Base-by-base conservation (phyloP, 2,888 invertebrate genomes). In the Temnothorax unifasciatus region DNA sequence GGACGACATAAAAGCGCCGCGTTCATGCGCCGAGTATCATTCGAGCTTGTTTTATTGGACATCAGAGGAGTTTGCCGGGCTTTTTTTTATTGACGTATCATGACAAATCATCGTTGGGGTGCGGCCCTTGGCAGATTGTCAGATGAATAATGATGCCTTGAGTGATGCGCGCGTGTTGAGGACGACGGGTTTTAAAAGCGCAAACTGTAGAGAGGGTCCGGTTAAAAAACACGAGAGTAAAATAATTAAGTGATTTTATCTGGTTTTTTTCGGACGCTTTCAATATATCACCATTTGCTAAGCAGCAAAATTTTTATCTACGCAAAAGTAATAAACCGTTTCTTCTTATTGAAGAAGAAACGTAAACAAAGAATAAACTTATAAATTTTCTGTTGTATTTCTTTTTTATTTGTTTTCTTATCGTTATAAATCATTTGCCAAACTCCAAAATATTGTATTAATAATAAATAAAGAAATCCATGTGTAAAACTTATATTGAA, bases 41-140 rank as follows among this genome's bases (percentile, higher is more conserved):
- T 68, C 9, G 38, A 52, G 13, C 21, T 54, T 52, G 47, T 38
- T 77, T 57, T 73, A 71, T 71, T 21, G 54, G 11, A 44, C 0
- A 25, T 25, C 25, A 52, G 69, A 9, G n/a, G 25, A 25, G 21
- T 41, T 34, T 4, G 74, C 6, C 47, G 63, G 44, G 11, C 1
- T 59, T 66, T 66, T 25, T 69, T 52, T 69, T 68, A 77, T 77
- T 41, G 69, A 77, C 52, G n/a, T 25, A 77, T 69, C 77, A 52
- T 54, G 77, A 77, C 69, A 77, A 71, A 77, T 77, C 69, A 66
- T 76, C 54, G 77, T 57, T 29, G 9, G 73, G 77, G 77, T 54
- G 77, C 71, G 77, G 63, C 63, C 15, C n/a, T 75, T 15, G 47
- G 47, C 68, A 38, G 54, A 54, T 54, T 69, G 29, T 54, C 71